Base-by-base conservation (phyloP, 1,140 invertebrate genomes). In the Colletes gigas region DNA sequence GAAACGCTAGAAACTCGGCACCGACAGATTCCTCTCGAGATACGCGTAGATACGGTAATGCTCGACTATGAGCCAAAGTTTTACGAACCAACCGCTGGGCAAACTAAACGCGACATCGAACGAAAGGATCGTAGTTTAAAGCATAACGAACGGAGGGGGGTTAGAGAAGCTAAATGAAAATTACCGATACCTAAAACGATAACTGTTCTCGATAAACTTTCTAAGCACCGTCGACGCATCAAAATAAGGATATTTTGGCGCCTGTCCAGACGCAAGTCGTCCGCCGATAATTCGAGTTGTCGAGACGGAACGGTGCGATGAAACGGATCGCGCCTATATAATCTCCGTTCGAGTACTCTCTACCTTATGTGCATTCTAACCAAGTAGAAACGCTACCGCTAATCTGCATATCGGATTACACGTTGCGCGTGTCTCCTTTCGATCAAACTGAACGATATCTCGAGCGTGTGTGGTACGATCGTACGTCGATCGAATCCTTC, bases 311-410 rank as follows among this genome's bases (percentile, higher is more conserved):
- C 12, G 44, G 44, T 9, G n/a, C 19, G 7, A 50, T 15, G 19
- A 52, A 54, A 21, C 47, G 9, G 44, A 54, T 68, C 50, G 44
- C 12, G 50, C 10, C 50, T 50, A 19, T 17, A 15, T 9, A 21
- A 39, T 55, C 54, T 55, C 14, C n/a, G 54, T 9, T 55, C 54
- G 15, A 17, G 54, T 7, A 30, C 60, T 52, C n/a, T 68, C 66
- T 21, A 54, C 12, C 44, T 52, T 21, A 68, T 21, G 66, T 54
- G 44, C 66, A 52, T 68, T 54, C 50, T 68, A 68, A 68, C 66
- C 47, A 68, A 68, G 47, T 54, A 68, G 66, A 68, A 68, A 68
- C 50, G 21, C 47, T 44, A 68, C n/a, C 14, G 66, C 66, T 68
- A 50, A 54, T 68, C 66, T 54, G 50, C 50, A 19, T 50, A 68